Percentiles rank a stretch among this genome's conserved stretches.
phyloP scores from a whole-genome alignment of 37 sponge, comb jelly and placozoan species.

The Geodia barretti region DNA sequence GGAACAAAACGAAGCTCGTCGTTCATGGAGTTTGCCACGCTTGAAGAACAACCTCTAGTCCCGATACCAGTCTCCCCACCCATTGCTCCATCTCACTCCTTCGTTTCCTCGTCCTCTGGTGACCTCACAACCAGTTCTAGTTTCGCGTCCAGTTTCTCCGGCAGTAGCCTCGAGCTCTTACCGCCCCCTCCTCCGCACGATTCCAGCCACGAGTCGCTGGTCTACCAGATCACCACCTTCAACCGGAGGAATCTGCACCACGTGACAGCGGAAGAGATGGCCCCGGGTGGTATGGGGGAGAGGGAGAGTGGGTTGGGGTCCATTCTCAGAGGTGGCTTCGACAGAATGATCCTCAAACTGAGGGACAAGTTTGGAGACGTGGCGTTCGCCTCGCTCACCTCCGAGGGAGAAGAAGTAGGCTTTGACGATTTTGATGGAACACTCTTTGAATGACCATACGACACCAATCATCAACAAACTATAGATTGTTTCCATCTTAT shows the following conservation, averaged over 20 bases:
- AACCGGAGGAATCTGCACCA: slow-evolving; percentile 20
- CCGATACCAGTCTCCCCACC: background rate
- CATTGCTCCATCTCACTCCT: too few species aligned
- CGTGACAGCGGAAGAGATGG: slow-evolving; percentile 8
- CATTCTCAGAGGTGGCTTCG: slow-evolving; percentile 16
- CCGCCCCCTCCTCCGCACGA: slow-evolving; percentile 17
- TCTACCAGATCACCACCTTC: slow-evolving; percentile 40
- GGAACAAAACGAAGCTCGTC: background rate
- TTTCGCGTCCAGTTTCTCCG: background rate
- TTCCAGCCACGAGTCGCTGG: background rate
- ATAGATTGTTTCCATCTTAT: too few species aligned
- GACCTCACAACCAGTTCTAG: background rate
- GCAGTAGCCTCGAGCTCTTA: background rate
- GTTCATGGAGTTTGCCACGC: background rate
- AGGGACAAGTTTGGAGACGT: background rate
- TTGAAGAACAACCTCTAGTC: background rate
- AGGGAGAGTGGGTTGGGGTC: slow-evolving; percentile 6
- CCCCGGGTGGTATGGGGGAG: background rate
- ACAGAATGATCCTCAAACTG: slow-evolving; percentile 17
- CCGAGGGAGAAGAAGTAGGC: slow-evolving; percentile 15
- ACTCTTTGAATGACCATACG: slow-evolving; percentile 6
- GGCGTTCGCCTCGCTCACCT: slow-evolving; percentile 11
- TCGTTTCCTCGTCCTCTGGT: background rate
- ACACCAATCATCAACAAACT: too few species aligned
- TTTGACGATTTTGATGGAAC: slow-evolving; percentile 31